Percentiles rank a stretch among this genome's conserved stretches.
Conservation (phyloP, 2,888 invertebrate species). For the Eupsilia transversa region DNA sequence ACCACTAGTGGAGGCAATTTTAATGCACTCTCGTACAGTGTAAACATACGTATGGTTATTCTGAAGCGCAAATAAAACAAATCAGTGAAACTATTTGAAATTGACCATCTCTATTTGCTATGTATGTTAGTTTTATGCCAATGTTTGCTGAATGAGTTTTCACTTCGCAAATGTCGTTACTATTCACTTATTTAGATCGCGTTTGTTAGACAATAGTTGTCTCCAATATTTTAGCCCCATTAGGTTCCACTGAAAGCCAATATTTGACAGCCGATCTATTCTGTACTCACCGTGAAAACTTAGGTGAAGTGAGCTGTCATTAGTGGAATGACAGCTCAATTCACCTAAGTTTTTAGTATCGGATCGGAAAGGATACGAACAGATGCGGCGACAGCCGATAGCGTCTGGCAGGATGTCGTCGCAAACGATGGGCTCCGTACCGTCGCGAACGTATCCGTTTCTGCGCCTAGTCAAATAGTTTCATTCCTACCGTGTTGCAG, state of each 20-base stretch:
- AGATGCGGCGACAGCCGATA: no score
- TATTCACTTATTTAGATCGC: slow-evolving; percentile 4
- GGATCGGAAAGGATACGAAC: no score
- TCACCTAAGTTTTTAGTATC: no score
- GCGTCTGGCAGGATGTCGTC: no score
- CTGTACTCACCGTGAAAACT: no score
- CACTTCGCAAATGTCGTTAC: slow-evolving; percentile 26
- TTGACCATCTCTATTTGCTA: slow-evolving; percentile 25
- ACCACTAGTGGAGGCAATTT: not conserved
- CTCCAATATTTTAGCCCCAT: not conserved
- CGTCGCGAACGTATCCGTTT: no score
- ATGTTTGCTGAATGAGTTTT: slow-evolving; percentile 35
- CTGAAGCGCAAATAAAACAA: slow-evolving; percentile 25
- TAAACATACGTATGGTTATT: not conserved
- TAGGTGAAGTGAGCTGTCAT: no score
- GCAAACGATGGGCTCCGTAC: no score
- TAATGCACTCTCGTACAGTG: not conserved
- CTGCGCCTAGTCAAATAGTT: no score
- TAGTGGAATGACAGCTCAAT: no score
- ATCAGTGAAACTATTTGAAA: slow-evolving; percentile 11
- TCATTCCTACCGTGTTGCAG: no score
- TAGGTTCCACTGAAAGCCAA: not conserved
- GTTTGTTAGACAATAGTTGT: slow-evolving; percentile 8
- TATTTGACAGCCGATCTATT: no score
- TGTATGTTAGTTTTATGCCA: slow-evolving; percentile 22